These are phyloP conservation scores for Leontocebus nigricollis DNA, from an alignment of 2,797 vertebrate species.

Conservation along the genomic window DNA sequence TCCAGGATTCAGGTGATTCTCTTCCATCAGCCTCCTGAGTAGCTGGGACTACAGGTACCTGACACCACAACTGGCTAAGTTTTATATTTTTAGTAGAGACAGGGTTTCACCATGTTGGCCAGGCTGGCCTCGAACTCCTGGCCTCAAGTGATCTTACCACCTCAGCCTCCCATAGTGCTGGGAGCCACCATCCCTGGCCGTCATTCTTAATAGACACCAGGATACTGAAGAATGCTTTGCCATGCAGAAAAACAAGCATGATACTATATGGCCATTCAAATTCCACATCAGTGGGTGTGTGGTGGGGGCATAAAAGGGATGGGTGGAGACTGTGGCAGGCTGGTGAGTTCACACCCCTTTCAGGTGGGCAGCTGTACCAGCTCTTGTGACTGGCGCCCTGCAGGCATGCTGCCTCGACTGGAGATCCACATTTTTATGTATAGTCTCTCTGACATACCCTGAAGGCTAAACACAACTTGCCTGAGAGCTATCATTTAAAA, in stretches of 20 bases:
- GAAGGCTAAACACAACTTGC: not conserved
- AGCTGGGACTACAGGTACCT: not conserved
- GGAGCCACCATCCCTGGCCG: not conserved
- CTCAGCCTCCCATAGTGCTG: not conserved
- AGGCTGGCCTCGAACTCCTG: not conserved
- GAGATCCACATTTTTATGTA: not conserved
- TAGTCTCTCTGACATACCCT: not conserved
- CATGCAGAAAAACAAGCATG: not conserved
- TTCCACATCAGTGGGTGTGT: not conserved
- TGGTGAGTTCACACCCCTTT: not conserved
- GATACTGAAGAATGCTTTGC: not conserved
- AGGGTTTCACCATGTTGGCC: not conserved
- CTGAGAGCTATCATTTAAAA: not conserved
- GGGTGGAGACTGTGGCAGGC: not conserved
- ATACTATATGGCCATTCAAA: not conserved
- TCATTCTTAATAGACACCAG: not conserved
- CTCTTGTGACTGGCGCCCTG: not conserved
- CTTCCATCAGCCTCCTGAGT: not conserved
- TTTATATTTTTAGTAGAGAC: not conserved
- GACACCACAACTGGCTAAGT: not conserved
- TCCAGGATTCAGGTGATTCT: not conserved
- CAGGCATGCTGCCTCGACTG: not conserved
- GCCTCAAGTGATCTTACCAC: not conserved
- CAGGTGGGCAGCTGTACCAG: not conserved
- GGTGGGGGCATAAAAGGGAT: not conserved